Evolutionary conservation across 1,140 invertebrate genomes (phyloP).

Genomic region (Drosophila virilis): DNA sequence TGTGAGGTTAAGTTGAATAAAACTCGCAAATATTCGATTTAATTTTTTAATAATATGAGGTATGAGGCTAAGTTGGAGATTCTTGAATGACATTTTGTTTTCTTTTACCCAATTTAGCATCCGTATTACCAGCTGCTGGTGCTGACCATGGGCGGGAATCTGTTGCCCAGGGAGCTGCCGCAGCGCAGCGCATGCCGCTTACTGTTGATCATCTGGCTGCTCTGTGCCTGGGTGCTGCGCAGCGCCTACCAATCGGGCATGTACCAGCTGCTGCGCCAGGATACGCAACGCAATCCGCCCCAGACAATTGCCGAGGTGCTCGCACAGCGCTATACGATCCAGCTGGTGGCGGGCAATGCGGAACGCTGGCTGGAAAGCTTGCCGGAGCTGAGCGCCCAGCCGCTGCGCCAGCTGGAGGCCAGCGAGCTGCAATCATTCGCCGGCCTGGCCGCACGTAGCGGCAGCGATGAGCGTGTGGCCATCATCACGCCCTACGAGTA

Average conservation of each 20-base stretch:
- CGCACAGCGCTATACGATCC: conserved; percentile 54
- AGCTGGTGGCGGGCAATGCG: conserved; percentile 55
- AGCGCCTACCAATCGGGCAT: conserved; percentile 76
- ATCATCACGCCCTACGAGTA: conserved; percentile 74
- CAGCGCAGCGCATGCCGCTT: conserved; percentile 32
- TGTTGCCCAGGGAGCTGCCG: conserved; percentile 40
- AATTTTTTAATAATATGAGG: no score
- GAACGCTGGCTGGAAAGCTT: conserved; percentile 60
- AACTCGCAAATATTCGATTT: no score
- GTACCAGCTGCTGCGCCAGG: conserved; percentile 70
- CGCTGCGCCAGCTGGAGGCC: conserved; percentile 40
- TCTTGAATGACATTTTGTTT: neutral
- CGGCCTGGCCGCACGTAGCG: conserved; percentile 46
- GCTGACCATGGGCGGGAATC: conserved; percentile 61
- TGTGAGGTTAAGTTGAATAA: no score
- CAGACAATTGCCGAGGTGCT: conserved; percentile 72
- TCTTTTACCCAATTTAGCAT: conserved; percentile 8
- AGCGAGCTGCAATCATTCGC: conserved; percentile 66
- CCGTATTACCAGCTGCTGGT: conserved; percentile 63
- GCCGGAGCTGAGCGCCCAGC: conserved; percentile 51
- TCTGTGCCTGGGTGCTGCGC: conserved; percentile 53
- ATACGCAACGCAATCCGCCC: conserved; percentile 67
- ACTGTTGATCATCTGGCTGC: conserved; percentile 58
- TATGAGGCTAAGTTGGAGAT: neutral
- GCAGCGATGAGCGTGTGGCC: conserved; percentile 45